Evolutionary conservation across 2,797 vertebrate species (phyloP).

Genomic region (Falco columbarius): DNA sequence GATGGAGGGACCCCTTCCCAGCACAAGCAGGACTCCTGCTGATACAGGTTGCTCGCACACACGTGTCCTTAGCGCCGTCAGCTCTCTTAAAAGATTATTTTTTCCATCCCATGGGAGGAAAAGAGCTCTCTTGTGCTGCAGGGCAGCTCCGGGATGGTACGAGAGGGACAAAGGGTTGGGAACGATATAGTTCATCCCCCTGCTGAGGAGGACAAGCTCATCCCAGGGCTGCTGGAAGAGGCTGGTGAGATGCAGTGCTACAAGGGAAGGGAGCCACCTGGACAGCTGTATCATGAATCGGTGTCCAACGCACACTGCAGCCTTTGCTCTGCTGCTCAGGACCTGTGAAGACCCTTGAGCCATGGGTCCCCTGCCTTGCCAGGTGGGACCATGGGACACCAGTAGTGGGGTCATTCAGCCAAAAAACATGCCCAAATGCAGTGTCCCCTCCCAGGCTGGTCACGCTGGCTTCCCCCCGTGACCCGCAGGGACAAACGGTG

Average conservation of each 20-base stretch:
- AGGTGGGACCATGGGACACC: background rate
- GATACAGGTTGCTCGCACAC: background rate
- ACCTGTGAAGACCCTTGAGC: background rate
- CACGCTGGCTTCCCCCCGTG: background rate
- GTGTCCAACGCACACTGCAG: too few species aligned
- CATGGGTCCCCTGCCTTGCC: rapidly evolving
- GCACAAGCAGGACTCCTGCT: background rate
- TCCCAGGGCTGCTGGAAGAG: background rate
- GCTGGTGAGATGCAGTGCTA: background rate
- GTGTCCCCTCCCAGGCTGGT: background rate
- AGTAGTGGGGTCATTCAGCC: background rate
- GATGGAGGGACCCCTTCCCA: background rate
- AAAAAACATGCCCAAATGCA: background rate
- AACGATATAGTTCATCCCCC: rapidly evolving
- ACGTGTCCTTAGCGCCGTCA: background rate
- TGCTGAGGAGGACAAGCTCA: background rate
- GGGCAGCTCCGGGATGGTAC: background rate
- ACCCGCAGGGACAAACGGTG: background rate
- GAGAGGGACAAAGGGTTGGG: background rate
- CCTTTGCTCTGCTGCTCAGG: background rate
- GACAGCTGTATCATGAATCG: background rate
- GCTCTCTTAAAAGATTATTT: background rate
- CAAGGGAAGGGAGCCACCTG: rapidly evolving
- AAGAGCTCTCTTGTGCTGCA: background rate
- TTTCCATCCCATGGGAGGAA: background rate